Conservation (phyloP, 2,113 vertebrate genomes). For the Nothocercus julius region DNA sequence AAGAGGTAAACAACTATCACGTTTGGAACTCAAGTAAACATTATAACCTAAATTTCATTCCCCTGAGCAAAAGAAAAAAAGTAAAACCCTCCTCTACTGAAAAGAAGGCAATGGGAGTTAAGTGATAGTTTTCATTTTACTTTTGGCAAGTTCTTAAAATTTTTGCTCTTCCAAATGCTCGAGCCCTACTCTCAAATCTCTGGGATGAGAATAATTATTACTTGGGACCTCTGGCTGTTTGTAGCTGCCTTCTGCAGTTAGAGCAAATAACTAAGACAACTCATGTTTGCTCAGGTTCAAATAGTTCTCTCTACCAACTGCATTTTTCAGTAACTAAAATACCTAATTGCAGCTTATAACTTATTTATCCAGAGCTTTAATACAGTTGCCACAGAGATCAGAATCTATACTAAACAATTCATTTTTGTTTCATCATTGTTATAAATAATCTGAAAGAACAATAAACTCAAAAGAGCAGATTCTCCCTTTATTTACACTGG, state of each 20-base stretch:
- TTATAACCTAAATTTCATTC: constrained; percentile 44
- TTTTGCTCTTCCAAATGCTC: not conserved
- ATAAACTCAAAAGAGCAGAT: not conserved
- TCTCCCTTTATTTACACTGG: not conserved
- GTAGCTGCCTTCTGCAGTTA: not conserved
- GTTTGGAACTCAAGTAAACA: constrained; percentile 42
- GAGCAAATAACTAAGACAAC: not conserved
- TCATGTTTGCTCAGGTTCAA: not conserved
- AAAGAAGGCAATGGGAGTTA: not conserved
- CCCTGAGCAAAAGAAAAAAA: constrained; percentile 22
- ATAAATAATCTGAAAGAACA: not conserved
- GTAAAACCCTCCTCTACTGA: not conserved
- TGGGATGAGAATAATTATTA: not conserved
- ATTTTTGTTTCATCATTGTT: not conserved
- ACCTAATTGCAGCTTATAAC: not conserved
- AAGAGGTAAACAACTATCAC: constrained; percentile 73
- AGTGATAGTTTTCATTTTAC: not conserved
- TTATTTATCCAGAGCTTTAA: not conserved
- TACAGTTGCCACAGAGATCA: not conserved
- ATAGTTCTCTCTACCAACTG: not conserved
- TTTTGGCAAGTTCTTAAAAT: not conserved
- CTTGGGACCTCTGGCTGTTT: not conserved
- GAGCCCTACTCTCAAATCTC: not conserved
- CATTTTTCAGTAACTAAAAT: not conserved
- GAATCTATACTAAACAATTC: not conserved